Conservation (phyloP, 2,797 vertebrate species). For the Gadopsis bispinosus region DNA sequence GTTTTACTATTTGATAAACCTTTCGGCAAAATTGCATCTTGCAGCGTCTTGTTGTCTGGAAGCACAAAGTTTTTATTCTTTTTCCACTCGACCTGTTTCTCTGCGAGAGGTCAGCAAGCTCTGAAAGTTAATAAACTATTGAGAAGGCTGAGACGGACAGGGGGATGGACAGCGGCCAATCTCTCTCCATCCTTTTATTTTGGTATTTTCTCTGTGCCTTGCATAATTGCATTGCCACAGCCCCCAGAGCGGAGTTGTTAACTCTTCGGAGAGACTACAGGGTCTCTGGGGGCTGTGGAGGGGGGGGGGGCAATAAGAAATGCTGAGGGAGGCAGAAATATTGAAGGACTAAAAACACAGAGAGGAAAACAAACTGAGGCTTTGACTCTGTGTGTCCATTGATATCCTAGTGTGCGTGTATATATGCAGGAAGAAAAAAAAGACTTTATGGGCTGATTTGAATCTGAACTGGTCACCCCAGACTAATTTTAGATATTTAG, state of each 20-base stretch:
- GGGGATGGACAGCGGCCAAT: neutral
- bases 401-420: conserved; percentile 30
- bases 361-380: neutral
- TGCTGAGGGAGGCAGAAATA: conserved; percentile 55
- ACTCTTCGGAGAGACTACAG: conserved; percentile 60
- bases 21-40: neutral
- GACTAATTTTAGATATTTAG: neutral
- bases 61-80: conserved; percentile 13
- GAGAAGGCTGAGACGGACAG: conserved; percentile 22
- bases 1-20: conserved; percentile 15
- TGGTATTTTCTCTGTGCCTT: conserved; percentile 45
- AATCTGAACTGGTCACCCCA: neutral
- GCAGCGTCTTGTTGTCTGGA: conserved; percentile 5
- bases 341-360: conserved; percentile 17
- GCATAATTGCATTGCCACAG: conserved; percentile 69
- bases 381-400: neutral
- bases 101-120: neutral
- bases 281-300: conserved; percentile 4
- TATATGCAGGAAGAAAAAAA: neutral
- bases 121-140: conserved; percentile 39
- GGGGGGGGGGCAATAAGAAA: neutral
- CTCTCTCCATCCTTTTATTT: conserved; percentile 44
- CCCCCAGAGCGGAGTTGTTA: conserved; percentile 69
- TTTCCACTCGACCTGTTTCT: conserved; percentile 2
- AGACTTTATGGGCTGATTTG: neutral